phyloP scores from a whole-genome alignment of 2,888 invertebrate species.

The Eupithecia abbreviata region DNA sequence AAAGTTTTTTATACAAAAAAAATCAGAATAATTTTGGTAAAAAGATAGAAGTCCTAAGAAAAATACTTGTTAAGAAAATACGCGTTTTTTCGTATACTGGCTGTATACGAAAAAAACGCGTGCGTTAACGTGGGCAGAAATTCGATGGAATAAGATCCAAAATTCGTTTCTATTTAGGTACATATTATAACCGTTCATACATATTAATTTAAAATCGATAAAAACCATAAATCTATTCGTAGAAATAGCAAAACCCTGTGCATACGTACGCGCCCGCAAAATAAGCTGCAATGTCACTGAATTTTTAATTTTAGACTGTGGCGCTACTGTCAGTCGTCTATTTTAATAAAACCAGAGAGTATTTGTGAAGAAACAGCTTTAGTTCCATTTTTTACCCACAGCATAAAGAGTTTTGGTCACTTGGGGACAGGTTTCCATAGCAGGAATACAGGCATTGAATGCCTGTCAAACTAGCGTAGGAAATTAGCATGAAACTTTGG shows the following conservation, averaged over 20 bases:
- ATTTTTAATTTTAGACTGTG: neutral
- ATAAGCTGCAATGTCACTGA: neutral
- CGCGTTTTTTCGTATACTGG: too few relatives aligned
- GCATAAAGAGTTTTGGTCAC: neutral
- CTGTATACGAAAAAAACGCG: too few relatives aligned
- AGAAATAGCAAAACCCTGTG: neutral
- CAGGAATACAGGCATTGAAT: conserved; percentile 62
- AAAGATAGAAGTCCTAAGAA: too few relatives aligned
- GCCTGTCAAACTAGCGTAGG: conserved; percentile 36
- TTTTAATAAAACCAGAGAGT: neutral
- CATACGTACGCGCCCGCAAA: too few relatives aligned
- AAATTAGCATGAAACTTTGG: conserved; percentile 23
- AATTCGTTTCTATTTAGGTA: too few relatives aligned
- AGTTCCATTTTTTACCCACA: neutral
- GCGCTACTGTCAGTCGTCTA: neutral
- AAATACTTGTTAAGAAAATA: too few relatives aligned
- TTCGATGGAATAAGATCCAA: too few relatives aligned
- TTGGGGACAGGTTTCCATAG: conserved; percentile 57
- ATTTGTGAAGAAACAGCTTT: neutral
- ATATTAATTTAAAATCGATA: too few relatives aligned
- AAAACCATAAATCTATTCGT: neutral
- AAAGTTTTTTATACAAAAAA: too few relatives aligned
- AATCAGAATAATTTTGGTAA: too few relatives aligned
- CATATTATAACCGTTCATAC: too few relatives aligned
- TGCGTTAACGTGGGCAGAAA: too few relatives aligned